These are phyloP conservation scores for Lasioglossum zephyrum DNA, from an alignment of 2,888 invertebrate species.

Conservation along the genomic window DNA sequence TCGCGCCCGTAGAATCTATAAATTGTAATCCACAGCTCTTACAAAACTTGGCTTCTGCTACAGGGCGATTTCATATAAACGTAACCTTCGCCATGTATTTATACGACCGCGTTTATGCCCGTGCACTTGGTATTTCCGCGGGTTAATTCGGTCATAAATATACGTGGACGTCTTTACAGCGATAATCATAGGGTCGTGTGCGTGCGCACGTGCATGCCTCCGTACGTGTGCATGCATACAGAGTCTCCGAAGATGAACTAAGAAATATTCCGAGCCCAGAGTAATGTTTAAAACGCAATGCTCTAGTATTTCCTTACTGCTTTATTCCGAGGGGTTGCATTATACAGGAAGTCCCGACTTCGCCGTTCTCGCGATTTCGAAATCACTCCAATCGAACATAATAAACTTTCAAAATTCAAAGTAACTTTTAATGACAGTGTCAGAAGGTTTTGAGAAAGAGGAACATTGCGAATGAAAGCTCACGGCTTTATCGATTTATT, in stretches of 20 bases:
- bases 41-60: constrained; percentile 43
- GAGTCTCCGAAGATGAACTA: constrained; percentile 5
- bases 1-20: constrained; percentile 36
- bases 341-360: neutral
- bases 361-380: constrained; percentile 1
- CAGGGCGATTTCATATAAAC: constrained; percentile 59
- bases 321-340: constrained; percentile 9
- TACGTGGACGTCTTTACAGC: constrained; percentile 57
- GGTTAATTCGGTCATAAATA: constrained; percentile 71
- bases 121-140: constrained; percentile 64
- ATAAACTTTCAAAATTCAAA: neutral
- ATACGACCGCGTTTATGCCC: constrained; percentile 58
- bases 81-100: constrained; percentile 52
- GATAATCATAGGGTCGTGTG: constrained; percentile 53
- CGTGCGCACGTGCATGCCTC: constrained; percentile 7
- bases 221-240: constrained; percentile 12
- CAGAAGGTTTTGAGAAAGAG: too few species aligned
- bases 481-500: neutral
- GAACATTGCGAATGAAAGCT: neutral
- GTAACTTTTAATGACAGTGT: neutral
- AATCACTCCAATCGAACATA: constrained; percentile 21
- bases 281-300: constrained; percentile 21
- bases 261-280: constrained; percentile 8
- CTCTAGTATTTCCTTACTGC: neutral
- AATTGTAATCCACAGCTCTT: constrained; percentile 40